Percentiles rank a stretch among this genome's conserved stretches.
Evolutionary conservation across 1,140 invertebrate species (phyloP).

Genomic region (Probaryconus sp.): DNA sequence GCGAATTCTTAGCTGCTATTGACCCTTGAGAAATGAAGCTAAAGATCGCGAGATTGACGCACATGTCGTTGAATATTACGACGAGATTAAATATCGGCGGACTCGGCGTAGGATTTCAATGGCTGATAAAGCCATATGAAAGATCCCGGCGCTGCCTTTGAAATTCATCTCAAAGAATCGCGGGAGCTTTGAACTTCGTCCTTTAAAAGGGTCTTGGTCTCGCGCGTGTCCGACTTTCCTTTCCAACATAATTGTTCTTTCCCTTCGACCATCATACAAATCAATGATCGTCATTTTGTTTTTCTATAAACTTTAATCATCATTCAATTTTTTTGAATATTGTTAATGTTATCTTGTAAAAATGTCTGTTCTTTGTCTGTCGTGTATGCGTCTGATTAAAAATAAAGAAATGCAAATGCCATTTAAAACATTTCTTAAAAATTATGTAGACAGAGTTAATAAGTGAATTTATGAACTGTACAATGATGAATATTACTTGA

Average conservation of each 20-base stretch:
- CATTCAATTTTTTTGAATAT: no score
- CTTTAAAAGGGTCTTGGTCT: slow-evolving; percentile 58
- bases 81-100: slow-evolving; percentile 65
- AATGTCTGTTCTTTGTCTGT: no score
- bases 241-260: slow-evolving; percentile 26
- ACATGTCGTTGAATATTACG: slow-evolving; percentile 70
- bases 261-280: not conserved
- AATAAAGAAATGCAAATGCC: not conserved
- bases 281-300: not conserved
- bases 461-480: slow-evolving; percentile 20
- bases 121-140: slow-evolving; percentile 65
- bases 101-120: slow-evolving; percentile 63
- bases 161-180: slow-evolving; percentile 58
- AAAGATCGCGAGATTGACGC: slow-evolving; percentile 48
- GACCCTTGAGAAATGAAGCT: slow-evolving; percentile 63
- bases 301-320: no score
- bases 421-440: no score
- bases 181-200: slow-evolving; percentile 69
- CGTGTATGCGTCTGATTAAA: no score
- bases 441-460: no score
- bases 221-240: slow-evolving; percentile 63
- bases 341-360: no score
- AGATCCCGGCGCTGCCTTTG: slow-evolving; percentile 61
- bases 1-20: slow-evolving; percentile 68
- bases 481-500: slow-evolving; percentile 4